A percentile compares a stretch with the other conserved stretches of the same genome.
Evolutionary conservation across 2,113 vertebrate genomes (phyloP).

Genomic region (Melanostigma gelatinosum): DNA sequence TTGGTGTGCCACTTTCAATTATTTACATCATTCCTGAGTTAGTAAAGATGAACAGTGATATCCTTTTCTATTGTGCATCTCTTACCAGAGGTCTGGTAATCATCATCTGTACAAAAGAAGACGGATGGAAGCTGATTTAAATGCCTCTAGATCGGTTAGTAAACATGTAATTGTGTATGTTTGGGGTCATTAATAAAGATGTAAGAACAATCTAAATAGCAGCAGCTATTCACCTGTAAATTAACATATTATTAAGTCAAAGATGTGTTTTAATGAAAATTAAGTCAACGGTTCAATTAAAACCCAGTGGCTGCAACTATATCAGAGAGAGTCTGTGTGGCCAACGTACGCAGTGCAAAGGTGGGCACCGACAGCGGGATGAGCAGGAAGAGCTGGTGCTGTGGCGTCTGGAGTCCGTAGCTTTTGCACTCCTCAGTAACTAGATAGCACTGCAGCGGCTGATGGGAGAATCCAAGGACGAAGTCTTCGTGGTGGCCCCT

Average conservation of each 20-base stretch:
- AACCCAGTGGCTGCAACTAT: slow-evolving; percentile 77
- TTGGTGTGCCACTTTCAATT: background rate
- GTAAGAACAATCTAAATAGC: background rate
- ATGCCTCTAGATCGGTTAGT: background rate
- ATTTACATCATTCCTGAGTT: slow-evolving; percentile 1
- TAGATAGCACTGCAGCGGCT: slow-evolving; percentile 84
- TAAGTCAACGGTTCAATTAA: slow-evolving; percentile 41
- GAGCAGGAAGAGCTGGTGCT: slow-evolving; percentile 87
- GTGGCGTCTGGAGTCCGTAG: slow-evolving; percentile 83
- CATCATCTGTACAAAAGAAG: background rate
- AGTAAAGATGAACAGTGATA: background rate
- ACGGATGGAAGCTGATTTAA: background rate
- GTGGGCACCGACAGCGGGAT: slow-evolving; percentile 84
- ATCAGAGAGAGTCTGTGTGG: slow-evolving; percentile 82
- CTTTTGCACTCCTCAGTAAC: slow-evolving; percentile 85
- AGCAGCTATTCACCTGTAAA: background rate
- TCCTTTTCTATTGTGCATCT: background rate
- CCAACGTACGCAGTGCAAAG: slow-evolving; percentile 84
- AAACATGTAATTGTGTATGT: background rate
- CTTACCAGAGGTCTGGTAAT: background rate
- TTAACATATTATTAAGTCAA: background rate
- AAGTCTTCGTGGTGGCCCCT: slow-evolving; percentile 81
- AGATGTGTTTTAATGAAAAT: background rate
- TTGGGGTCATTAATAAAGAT: background rate
- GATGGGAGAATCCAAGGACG: slow-evolving; percentile 75